Percentiles rank a stretch among this genome's conserved stretches.
These are phyloP conservation scores for Tholera decimalis DNA, from an alignment of 2,888 invertebrate genomes.

Conservation along the genomic window DNA sequence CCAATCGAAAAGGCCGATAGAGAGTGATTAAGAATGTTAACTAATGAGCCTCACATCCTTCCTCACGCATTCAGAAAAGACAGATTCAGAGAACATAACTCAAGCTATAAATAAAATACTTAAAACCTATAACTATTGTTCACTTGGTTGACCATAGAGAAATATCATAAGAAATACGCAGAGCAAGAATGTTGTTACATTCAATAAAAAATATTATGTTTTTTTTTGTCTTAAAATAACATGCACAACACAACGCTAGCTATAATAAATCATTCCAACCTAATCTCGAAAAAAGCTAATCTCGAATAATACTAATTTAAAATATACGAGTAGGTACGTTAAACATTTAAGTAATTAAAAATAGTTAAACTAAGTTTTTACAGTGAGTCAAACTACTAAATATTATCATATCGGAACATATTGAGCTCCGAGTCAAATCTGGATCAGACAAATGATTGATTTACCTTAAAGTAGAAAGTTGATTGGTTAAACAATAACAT, in stretches of 20 bases:
- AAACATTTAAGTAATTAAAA: constrained; percentile 8
- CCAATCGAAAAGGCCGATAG: constrained; percentile 30
- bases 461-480: background rate
- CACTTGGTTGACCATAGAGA: constrained; percentile 29
- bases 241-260: constrained; percentile 35
- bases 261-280: constrained; percentile 23
- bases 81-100: constrained; percentile 28
- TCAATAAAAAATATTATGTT: constrained; percentile 27
- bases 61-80: constrained; percentile 5
- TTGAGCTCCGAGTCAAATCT: background rate
- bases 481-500: background rate
- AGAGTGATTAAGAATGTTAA: constrained; percentile 13
- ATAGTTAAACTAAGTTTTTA: constrained; percentile 7
- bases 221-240: constrained; percentile 27
- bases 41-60: constrained; percentile 51
- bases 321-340: background rate
- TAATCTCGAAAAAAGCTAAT: background rate
- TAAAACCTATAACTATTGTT: constrained; percentile 32
- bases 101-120: constrained; percentile 3
- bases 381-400: background rate
- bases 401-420: constrained; percentile 26
- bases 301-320: background rate
- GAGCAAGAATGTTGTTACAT: constrained; percentile 22
- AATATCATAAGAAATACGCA: constrained; percentile 56
- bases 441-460: background rate